Evolutionary conservation across 2,888 invertebrate genomes (phyloP).

Genomic region (Branchellion lobata): DNA sequence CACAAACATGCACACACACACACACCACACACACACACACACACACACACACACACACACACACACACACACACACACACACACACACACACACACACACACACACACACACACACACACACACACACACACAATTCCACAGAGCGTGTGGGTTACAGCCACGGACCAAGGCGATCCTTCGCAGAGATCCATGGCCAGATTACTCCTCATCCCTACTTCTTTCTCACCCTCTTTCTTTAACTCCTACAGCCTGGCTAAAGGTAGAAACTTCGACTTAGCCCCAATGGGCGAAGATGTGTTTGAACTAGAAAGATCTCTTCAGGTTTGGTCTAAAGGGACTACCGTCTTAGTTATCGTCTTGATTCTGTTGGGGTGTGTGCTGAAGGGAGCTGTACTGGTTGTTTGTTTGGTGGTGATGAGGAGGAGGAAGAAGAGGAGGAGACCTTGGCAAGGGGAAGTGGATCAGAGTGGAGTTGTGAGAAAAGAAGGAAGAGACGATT

Average conservation of each 20-base stretch:
- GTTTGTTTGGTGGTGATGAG: background rate
- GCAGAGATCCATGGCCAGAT: background rate
- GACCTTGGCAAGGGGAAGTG: background rate
- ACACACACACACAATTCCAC: too few relatives aligned
- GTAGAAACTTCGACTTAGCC: background rate
- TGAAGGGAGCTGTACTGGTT: background rate
- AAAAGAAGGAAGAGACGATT: background rate
- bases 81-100: too few relatives aligned
- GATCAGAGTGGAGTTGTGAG: background rate
- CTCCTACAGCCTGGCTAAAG: background rate
- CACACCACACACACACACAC: too few relatives aligned
- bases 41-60: too few relatives aligned
- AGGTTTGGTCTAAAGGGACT: background rate
- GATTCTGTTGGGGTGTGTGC: background rate
- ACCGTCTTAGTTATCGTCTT: background rate
- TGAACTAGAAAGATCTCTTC: background rate
- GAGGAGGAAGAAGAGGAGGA: background rate
- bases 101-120: too few relatives aligned
- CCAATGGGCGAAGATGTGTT: background rate
- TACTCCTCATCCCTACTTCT: background rate
- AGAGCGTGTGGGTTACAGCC: constrained; percentile 11
- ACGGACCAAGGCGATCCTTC: background rate
- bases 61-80: too few relatives aligned
- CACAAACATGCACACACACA: too few relatives aligned
- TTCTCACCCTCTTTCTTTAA: background rate